Evolutionary conservation across 2,113 vertebrate species (phyloP).

Genomic region (Meles meles): DNA sequence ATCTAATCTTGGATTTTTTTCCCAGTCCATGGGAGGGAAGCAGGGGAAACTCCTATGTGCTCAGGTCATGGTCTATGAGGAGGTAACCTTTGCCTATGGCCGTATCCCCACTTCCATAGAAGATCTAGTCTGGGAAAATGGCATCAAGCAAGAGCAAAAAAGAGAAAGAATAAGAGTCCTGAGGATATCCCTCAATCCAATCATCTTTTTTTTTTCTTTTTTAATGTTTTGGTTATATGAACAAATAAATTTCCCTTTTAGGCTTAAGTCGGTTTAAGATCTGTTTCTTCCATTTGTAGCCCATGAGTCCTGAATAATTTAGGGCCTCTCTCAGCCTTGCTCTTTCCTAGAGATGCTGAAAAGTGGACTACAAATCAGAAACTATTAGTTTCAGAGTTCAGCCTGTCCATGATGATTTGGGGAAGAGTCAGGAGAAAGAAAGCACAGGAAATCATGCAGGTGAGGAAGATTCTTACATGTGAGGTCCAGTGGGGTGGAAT

Average conservation of each 20-base stretch:
- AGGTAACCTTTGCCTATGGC: neutral
- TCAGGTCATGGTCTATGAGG: neutral
- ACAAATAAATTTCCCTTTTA: neutral
- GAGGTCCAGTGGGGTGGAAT: neutral
- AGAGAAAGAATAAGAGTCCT: neutral
- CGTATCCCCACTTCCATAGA: neutral
- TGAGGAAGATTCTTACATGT: neutral
- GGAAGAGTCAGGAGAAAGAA: neutral
- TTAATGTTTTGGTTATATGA: neutral
- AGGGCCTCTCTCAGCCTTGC: neutral
- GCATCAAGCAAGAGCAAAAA: neutral
- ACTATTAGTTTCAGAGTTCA: neutral
- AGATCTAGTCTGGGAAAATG: neutral
- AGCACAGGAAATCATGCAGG: neutral
- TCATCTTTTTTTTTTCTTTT: neutral
- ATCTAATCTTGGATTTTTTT: neutral
- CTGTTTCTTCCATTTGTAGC: neutral
- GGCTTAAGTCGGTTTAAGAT: neutral
- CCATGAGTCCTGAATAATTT: neutral
- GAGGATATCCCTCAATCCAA: neutral
- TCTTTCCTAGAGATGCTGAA: neutral
- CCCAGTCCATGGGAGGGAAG: rapidly evolving
- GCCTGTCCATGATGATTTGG: neutral
- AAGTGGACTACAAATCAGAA: neutral
- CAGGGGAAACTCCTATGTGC: neutral